Evolutionary conservation across 35 echinoderm and acorn worm genomes (phyloP), one percentile per base, ranked within the genome.

Genomic region (Ptychodera flava): DNA sequence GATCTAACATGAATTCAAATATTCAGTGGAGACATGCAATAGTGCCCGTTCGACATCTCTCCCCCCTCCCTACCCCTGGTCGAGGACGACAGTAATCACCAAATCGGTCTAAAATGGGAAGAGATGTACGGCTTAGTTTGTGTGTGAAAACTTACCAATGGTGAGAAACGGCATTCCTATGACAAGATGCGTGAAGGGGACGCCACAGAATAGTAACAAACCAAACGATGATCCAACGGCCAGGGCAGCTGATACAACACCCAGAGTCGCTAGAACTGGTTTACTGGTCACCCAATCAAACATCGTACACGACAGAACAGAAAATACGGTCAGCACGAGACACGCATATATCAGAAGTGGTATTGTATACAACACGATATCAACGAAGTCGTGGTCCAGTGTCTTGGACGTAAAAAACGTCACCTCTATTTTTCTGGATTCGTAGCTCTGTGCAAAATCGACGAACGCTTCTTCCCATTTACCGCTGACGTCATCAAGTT

Each of bases 61-160:
- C n/a, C n/a, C n/a, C n/a, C n/a, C n/a, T n/a, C n/a, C n/a, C n/a
- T n/a, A n/a, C n/a, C n/a, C n/a, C n/a, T n/a, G n/a, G n/a, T n/a
- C n/a, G n/a, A n/a, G n/a, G n/a, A n/a, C n/a, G n/a, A n/a, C n/a
- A n/a, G n/a, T n/a, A n/a, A n/a, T n/a, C n/a, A n/a, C n/a, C n/a
- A n/a, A n/a, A n/a, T n/a, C n/a, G n/a, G n/a, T n/a, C n/a, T n/a
- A n/a, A n/a, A n/a, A n/a, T n/a, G n/a, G n/a, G n/a, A n/a, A n/a
- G n/a, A n/a, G n/a, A n/a, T n/a, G n/a, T n/a, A n/a, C n/a, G n/a
- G n/a, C n/a, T n/a, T n/a, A n/a, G n/a, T n/a, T n/a, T n/a, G n/a
- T n/a, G n/a, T n/a, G n/a, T n/a, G n/a, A n/a, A n/a, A n/a, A 81
- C 92, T 90, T 80, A 90, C 92, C 92, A 16, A 93, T 1, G n/a